These are phyloP conservation scores for Corapipo altera DNA, from an alignment of 2,113 vertebrate species.

Conservation along the genomic window DNA sequence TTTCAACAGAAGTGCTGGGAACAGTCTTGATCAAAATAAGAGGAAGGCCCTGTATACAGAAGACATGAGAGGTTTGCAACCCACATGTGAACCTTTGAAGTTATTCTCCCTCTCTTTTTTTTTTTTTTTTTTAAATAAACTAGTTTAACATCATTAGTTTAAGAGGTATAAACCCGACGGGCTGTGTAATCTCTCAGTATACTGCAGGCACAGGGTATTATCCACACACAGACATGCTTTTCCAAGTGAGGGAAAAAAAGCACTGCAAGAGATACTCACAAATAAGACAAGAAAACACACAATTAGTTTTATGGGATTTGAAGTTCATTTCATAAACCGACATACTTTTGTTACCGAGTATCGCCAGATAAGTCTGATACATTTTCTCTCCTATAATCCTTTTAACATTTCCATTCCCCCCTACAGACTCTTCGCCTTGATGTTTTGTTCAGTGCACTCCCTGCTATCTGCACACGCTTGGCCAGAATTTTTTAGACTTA, in stretches of 20 bases:
- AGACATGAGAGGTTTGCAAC: conserved; percentile 66
- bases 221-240: not conserved
- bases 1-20: conserved; percentile 62
- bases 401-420: conserved; percentile 20
- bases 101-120: not conserved
- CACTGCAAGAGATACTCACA: conserved; percentile 15
- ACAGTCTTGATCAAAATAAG: conserved; percentile 70
- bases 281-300: conserved; percentile 29
- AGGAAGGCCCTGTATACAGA: conserved; percentile 67
- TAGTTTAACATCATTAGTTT: conserved; percentile 53
- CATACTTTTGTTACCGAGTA: conserved; percentile 17
- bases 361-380: conserved; percentile 31
- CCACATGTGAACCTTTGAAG: conserved; percentile 68
- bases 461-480: conserved; percentile 53
- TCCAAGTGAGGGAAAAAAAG: not conserved
- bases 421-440: conserved; percentile 14
- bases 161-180: not conserved
- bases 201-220: not conserved
- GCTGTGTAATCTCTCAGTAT: not conserved
- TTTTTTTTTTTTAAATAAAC: conserved; percentile 3
- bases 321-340: conserved; percentile 48
- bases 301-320: conserved; percentile 32
- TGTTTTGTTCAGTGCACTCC: conserved; percentile 37
- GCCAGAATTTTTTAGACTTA: conserved; percentile 50
- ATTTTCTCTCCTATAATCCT: conserved; percentile 42